Percentiles rank a stretch among this genome's conserved stretches.
Conservation (phyloP, 2,888 invertebrate species). For the Sarcophaga subvicina region DNA sequence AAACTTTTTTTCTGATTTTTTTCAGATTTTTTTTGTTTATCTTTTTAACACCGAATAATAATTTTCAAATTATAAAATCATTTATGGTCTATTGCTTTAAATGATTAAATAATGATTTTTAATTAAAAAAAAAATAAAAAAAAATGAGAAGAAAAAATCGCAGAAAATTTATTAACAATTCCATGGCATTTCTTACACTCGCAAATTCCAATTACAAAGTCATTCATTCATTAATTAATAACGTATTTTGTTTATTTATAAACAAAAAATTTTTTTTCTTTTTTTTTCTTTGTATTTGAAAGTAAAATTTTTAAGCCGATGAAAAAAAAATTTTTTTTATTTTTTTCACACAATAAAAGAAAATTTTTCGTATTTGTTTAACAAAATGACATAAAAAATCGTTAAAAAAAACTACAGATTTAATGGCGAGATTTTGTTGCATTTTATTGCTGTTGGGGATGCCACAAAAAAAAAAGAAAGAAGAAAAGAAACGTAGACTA, state of each 20-base stretch:
- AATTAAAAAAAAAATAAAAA: slow-evolving; percentile 17
- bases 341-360: slow-evolving; percentile 12
- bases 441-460: neutral
- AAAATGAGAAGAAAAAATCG: neutral
- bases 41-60: slow-evolving; percentile 33
- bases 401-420: neutral
- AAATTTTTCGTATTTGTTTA: slow-evolving; percentile 29
- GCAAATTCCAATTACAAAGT: neutral
- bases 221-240: slow-evolving; percentile 19
- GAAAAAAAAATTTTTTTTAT: neutral
- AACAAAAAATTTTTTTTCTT: neutral
- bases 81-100: slow-evolving; percentile 55
- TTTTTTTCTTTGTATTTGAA: neutral
- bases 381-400: slow-evolving; percentile 49
- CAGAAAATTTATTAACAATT: slow-evolving; percentile 32
- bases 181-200: slow-evolving; percentile 25
- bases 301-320: neutral
- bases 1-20: neutral
- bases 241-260: no score
- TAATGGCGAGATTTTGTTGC: slow-evolving; percentile 16
- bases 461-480: slow-evolving; percentile 1
- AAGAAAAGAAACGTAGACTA: neutral
- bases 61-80: slow-evolving; percentile 39
- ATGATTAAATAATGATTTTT: slow-evolving; percentile 56
- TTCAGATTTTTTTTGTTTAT: neutral